These are phyloP conservation scores for Bovichtus variegatus DNA, from an alignment of 2,797 vertebrate genomes.

Conservation along the genomic window DNA sequence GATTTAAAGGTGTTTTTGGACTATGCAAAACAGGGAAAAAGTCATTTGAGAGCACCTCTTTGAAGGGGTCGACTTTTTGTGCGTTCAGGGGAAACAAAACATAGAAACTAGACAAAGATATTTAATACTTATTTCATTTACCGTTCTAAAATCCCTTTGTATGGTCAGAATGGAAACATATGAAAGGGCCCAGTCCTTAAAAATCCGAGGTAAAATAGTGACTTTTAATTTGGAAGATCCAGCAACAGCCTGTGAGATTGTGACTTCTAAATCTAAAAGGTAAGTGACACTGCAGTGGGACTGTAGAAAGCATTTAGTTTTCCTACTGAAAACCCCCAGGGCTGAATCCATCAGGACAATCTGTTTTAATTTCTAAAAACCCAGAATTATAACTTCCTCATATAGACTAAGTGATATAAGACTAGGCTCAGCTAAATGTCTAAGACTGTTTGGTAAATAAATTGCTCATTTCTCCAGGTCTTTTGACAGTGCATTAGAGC, in stretches of 20 bases:
- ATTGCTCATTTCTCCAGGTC: constrained; percentile 71
- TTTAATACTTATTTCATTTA: neutral
- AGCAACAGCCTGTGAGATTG: neutral
- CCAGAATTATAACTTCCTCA: constrained; percentile 35
- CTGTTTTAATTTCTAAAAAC: constrained; percentile 17
- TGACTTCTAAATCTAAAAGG: neutral
- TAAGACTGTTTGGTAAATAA: constrained; percentile 76
- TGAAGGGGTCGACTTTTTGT: neutral
- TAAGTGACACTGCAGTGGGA: neutral
- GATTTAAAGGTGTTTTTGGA: neutral
- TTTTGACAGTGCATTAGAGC: constrained; percentile 82
- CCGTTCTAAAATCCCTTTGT: neutral
- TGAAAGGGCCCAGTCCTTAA: neutral
- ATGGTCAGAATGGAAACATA: neutral
- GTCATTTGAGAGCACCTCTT: neutral
- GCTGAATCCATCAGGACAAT: constrained; percentile 15
- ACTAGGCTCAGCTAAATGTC: constrained; percentile 60
- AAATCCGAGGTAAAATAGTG: neutral
- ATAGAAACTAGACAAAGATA: neutral
- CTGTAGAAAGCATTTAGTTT: constrained; percentile 8
- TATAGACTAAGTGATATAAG: constrained; percentile 45
- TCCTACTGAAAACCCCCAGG: neutral
- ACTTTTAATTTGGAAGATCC: constrained; percentile 4
- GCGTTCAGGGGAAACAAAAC: neutral
- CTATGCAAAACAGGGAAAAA: neutral